Base-by-base conservation (phyloP, 2,797 vertebrate genomes). In the Neopelma chrysocephalum region DNA sequence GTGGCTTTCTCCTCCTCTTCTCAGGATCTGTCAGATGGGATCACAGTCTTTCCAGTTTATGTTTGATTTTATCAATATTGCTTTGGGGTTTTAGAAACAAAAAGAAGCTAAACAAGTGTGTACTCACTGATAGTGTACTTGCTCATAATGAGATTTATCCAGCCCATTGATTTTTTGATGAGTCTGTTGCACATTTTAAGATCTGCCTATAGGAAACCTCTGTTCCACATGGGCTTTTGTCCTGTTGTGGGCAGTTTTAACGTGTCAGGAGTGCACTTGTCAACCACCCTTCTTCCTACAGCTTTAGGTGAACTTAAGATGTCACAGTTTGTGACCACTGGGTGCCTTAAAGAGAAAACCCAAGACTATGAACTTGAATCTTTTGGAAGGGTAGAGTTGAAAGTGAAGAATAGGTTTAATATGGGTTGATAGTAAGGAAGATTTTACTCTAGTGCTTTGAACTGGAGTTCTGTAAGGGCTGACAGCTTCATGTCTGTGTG, bases 401-500 rank as follows among this genome's bases (percentile, higher is more conserved):
- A 87, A 34, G 29, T 48, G 54, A 83, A 87, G 58, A 84, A 78
- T 34, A 6, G 2, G 2, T 83, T 90, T 83, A 84, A 34, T 36
- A 36, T 12, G 5, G 19, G 66, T 89, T 70, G 36, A 26, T 70
- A 92, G 75, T 0, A 0, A 79, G 36, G 58, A 95, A 84, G 58
- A 61, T 79, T 87, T 92, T 89, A 58, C 48, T 83, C 88, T 51
- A 48, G 69, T 81, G 51, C 87, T 94, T 92, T 87, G 86, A 93
- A 34, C 43, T 42, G 62, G 47, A 82, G 27, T 66, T 93, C 50
- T 90, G 70, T 79, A 60, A 82, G 21, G 73, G 31, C 83, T 95
- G 94, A 94, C 92, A 92, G 45, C 66, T 93, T 80, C 73, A n/a
- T n/a, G 90, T 94, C 94, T 90, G 51, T 64, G 54, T 87, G 48